Base-by-base conservation (phyloP, 2,888 invertebrate genomes). In the Yponomeuta cagnagella region DNA sequence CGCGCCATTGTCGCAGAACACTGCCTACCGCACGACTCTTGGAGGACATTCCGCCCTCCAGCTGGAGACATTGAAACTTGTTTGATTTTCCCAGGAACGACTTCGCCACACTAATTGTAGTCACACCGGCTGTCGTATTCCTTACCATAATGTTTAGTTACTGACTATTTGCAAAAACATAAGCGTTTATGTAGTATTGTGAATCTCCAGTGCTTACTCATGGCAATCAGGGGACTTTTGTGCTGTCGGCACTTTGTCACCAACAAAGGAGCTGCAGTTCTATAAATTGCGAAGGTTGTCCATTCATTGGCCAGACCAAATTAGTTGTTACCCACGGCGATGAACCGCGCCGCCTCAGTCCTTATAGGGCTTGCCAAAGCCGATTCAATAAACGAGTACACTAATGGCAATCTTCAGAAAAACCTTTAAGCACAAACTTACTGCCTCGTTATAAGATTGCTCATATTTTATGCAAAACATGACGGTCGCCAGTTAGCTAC, bases 101-200 rank as follows among this genome's bases (percentile, higher is more conserved):
- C 77, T 79, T 79, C 79, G 82, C 80, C 78, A 79, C 77, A 78
- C 76, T 85, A 9, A 58, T 88, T 88, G 86, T 87, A 82, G 78
- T 75, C 74, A 76, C 76, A 76, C 82, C 86, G 80, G 84, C 77
- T 79, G 79, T 75, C 76, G 74, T 76, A 77, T 79, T 75, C 78
- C 81, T 81, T 79, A 80, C 77, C 81, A 83, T 82, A 87, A 88
- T 82, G 82, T 81, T 82, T 80, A 43, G 8, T 43, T 43, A 43
- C 43, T 43, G 80, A 76, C 76, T 75, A 77, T 77, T 79, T 82
- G 82, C 81, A 83, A 80, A 80, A 70, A 82, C 80, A 80, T 81
- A 83, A 85, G 82, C 81, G 76, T 88, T 89, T 89, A 90, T 89
- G 88, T 83, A 73, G 83, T 80, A 89, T 90, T 90, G 89, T 90